Percentiles rank a stretch among this genome's conserved stretches.
These are phyloP conservation scores for Valencia hispanica DNA, from an alignment of 2,797 vertebrate genomes.

Conservation along the genomic window DNA sequence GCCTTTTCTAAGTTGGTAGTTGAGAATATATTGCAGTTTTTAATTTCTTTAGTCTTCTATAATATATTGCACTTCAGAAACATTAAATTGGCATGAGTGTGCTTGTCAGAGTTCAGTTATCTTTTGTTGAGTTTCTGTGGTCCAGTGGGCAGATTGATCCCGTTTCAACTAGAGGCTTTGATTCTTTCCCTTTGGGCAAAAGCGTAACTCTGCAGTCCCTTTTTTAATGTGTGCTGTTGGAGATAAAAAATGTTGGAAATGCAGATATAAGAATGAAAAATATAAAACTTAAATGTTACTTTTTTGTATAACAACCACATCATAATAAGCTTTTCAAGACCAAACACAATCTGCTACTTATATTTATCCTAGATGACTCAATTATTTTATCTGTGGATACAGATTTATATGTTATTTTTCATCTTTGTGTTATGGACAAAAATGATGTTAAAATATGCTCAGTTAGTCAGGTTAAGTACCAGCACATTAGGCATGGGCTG, in stretches of 20 bases:
- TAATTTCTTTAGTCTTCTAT: not conserved
- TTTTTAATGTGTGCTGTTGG: not conserved
- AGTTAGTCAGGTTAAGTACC: no score
- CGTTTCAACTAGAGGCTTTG: not conserved
- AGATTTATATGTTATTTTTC: not conserved
- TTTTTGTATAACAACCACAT: not conserved
- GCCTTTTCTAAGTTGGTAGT: not conserved
- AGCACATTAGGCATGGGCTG: no score
- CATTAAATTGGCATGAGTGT: not conserved
- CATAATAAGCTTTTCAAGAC: not conserved
- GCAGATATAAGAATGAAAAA: not conserved
- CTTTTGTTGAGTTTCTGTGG: not conserved
- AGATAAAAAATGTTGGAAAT: not conserved
- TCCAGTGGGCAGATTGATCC: not conserved
- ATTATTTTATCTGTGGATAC: not conserved
- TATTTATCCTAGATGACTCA: not conserved
- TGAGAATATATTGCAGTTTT: not conserved
- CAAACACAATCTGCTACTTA: no score
- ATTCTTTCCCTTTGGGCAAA: not conserved
- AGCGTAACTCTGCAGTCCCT: not conserved
- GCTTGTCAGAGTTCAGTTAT: not conserved
- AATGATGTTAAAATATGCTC: not conserved
- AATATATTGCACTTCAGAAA: not conserved
- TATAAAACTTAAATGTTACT: not conserved
- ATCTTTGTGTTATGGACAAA: not conserved